Evolutionary conservation across 2,797 vertebrate species (phyloP).

Genomic region (Coccyzus lansbergi): DNA sequence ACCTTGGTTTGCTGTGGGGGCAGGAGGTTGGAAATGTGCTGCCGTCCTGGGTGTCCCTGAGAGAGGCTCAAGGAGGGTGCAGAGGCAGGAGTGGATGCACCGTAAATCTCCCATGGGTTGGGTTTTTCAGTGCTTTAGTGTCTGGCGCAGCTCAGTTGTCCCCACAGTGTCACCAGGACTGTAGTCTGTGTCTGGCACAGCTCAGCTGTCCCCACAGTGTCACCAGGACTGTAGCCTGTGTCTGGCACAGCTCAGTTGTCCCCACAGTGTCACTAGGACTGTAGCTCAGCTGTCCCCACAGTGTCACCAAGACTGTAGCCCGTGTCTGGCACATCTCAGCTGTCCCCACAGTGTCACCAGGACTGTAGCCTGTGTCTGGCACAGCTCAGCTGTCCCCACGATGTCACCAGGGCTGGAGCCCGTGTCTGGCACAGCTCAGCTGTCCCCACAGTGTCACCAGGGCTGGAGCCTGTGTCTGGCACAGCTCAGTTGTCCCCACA

Average conservation of each 20-base stretch:
- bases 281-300: background rate
- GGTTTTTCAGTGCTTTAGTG: background rate
- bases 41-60: background rate
- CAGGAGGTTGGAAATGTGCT: background rate
- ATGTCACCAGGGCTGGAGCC: fast-evolving
- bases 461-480: background rate
- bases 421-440: background rate
- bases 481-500: background rate
- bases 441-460: background rate
- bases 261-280: background rate
- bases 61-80: background rate
- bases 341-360: background rate
- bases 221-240: too few relatives aligned
- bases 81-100: background rate
- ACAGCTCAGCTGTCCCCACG: background rate
- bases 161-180: background rate
- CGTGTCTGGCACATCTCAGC: background rate
- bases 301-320: fast-evolving
- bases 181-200: background rate
- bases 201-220: background rate
- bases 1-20: background rate
- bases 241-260: background rate
- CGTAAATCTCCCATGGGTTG: fast-evolving
- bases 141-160: background rate
- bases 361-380: background rate